Evolutionary conservation across 2,888 invertebrate genomes (phyloP).

Genomic region (Drosophila kanekoi): DNA sequence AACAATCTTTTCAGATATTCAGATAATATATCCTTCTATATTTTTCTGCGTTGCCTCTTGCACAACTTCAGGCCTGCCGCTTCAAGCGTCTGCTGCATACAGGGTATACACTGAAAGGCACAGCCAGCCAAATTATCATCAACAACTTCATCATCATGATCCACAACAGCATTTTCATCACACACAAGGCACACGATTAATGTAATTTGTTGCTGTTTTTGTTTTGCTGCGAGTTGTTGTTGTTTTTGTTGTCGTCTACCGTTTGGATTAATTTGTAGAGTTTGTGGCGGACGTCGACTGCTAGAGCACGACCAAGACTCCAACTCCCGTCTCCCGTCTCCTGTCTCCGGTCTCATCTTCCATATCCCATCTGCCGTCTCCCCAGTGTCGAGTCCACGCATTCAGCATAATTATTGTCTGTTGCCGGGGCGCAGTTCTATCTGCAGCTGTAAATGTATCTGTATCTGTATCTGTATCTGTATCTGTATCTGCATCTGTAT

Average conservation of each 20-base stretch:
- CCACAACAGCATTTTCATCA: conserved; percentile 15
- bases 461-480: conserved; percentile 16
- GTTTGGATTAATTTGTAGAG: conserved; percentile 79
- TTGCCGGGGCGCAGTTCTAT: conserved; percentile 26
- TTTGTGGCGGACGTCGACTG: conserved; percentile 49
- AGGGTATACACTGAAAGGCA: conserved; percentile 26
- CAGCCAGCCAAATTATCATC: conserved; percentile 50
- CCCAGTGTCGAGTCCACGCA: conserved; percentile 26
- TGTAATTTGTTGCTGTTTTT: conserved; percentile 66
- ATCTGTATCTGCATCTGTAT: conserved; percentile 16
- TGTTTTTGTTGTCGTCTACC: conserved; percentile 63
- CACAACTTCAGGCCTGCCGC: background rate
- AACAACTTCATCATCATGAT: conserved; percentile 31
- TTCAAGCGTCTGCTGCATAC: background rate
- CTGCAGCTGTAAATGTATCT: conserved; percentile 18
- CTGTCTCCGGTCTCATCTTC: background rate
- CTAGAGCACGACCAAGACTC: conserved; percentile 8
- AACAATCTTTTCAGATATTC: too few species aligned
- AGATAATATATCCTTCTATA: too few species aligned
- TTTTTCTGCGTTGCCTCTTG: too few species aligned
- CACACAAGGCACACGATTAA: conserved; percentile 60
- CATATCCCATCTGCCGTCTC: conserved; percentile 13
- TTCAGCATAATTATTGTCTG: conserved; percentile 46
- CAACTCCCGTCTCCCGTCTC: background rate
- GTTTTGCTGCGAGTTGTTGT: conserved; percentile 21